Conservation (phyloP, 53 echinoderm and acorn worm species). For the Pentamera pediparva region DNA sequence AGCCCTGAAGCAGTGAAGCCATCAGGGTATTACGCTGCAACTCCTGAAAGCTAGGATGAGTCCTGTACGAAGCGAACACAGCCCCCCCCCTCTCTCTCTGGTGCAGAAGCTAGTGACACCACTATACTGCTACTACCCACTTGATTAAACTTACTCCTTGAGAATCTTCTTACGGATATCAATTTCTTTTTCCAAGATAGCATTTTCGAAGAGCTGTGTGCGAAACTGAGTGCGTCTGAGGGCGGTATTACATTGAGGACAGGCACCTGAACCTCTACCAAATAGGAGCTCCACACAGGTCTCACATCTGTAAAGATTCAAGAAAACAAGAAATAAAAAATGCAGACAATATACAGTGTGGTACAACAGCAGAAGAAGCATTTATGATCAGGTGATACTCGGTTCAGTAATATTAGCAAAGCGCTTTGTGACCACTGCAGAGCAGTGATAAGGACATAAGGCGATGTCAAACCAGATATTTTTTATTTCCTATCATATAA, state of each 20-base stretch:
- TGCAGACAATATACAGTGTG: neutral
- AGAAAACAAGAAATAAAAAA: neutral
- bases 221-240: conserved; percentile 79
- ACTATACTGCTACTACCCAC: no score
- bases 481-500: no score
- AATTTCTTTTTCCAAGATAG: conserved; percentile 74
- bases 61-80: no score
- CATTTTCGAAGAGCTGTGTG: conserved; percentile 84
- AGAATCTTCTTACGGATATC: conserved; percentile 80
- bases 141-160: conserved; percentile 92
- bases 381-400: no score
- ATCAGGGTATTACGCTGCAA: no score
- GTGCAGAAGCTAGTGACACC: no score
- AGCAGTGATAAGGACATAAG: neutral
- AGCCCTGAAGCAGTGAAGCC: no score
- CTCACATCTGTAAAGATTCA: conserved; percentile 62
- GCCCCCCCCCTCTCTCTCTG: no score
- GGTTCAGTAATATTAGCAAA: no score
- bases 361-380: no score
- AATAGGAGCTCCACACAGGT: conserved; percentile 88
- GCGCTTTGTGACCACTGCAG: neutral
- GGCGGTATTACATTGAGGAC: conserved; percentile 87
- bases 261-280: conserved; percentile 72
- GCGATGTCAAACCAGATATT: no score
- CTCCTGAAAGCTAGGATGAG: no score